phyloP scores from a whole-genome alignment of 92 coral and sea anemone species.

The Phenganax marumi region DNA sequence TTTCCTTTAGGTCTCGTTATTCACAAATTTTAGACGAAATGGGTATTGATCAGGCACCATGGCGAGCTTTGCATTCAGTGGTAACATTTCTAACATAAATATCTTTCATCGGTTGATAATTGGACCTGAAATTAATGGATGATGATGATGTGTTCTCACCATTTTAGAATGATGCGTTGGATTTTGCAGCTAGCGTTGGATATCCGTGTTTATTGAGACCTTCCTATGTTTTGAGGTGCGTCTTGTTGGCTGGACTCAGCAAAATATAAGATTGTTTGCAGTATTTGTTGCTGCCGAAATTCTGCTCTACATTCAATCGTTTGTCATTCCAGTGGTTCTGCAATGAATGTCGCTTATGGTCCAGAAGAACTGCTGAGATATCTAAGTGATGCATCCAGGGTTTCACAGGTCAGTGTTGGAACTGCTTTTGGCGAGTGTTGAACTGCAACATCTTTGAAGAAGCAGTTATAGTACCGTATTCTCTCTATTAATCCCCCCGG shows the following conservation, averaged over 20 bases:
- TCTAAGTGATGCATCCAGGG: constrained; percentile 89
- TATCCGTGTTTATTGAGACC: constrained; percentile 96
- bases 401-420: constrained; percentile 70
- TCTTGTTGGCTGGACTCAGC: neutral
- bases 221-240: constrained; percentile 89
- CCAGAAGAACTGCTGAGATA: constrained; percentile 83
- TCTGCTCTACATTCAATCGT: neutral
- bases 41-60: constrained; percentile 87
- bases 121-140: neutral
- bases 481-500: too few species aligned
- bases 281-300: neutral
- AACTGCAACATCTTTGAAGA: too few species aligned
- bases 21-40: constrained; percentile 94
- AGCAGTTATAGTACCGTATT: too few species aligned
- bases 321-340: constrained; percentile 74
- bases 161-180: constrained; percentile 83
- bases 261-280: too few species aligned
- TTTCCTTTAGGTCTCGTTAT: constrained; percentile 73
- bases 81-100: constrained; percentile 48
- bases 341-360: constrained; percentile 98
- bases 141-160: constrained; percentile 9
- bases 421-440: too few species aligned
- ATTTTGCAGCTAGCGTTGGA: constrained; percentile 93
- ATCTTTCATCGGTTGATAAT: neutral
- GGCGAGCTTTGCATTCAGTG: constrained; percentile 90